Evolutionary conservation across 1,140 invertebrate species (phyloP), one percentile per base, ranked within the genome.

Genomic region (Goniozus legneri): DNA sequence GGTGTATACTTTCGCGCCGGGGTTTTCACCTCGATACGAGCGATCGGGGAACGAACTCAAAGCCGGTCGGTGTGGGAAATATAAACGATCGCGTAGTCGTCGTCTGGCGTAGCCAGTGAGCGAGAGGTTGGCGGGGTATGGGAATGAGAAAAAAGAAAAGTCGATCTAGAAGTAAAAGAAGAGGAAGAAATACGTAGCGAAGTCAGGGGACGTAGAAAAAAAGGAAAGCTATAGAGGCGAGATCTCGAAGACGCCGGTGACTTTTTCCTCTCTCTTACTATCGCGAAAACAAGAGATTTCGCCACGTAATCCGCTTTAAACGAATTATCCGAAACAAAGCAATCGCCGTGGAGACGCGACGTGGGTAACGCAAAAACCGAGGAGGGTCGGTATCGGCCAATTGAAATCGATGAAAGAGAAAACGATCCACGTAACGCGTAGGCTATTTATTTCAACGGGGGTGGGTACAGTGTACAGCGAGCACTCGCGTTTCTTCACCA

Each of bases 191-290:
- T 4, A 27, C 4, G 24, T 4, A 27, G 24, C n/a, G 24, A 27
- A 10, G 24, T 6, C 4, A 10, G 24, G 24, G 24, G 24, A 6
- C 10, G 31, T 27, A 10, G 4, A 27, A 4, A 27, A 10, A 10
- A 6, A 4, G 24, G 24, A 27, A 10, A 27, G 10, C 4, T 6
- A 10, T 6, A 4, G 24, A 27, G 24, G 10, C 10, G 24, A 27
- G 24, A 27, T 10, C 4, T 4, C 4, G 10, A 27, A n/a, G n/a
- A 4, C 30, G 27, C 27, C 16, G 19, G 35, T 13, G 4, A n/a
- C 18, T 10, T 45, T 37, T 45, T 19, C 24, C 44, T 22, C 35
- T 31, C 13, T 19, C 35, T n/a, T n/a, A n/a, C n/a, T n/a, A n/a
- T n/a, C n/a, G n/a, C n/a, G n/a, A n/a, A n/a, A n/a, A n/a, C n/a